Conservation (phyloP, 2,797 vertebrate species). For the Notolepis coatsorum region DNA sequence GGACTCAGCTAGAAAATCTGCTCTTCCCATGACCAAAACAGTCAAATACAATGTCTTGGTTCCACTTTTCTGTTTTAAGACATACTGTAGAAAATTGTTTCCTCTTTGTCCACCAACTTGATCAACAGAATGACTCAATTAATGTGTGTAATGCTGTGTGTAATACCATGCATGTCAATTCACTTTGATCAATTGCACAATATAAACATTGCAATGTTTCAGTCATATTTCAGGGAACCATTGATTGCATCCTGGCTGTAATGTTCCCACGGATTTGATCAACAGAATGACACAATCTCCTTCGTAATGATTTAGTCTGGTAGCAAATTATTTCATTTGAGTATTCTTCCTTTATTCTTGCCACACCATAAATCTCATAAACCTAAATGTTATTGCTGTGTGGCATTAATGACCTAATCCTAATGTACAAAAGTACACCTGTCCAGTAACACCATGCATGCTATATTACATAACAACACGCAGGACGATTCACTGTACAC, state of each 20-base stretch:
- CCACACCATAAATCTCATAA: too few relatives aligned
- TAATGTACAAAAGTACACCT: too few relatives aligned
- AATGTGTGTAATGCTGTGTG: background rate
- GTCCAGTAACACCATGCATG: too few relatives aligned
- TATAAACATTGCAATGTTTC: background rate
- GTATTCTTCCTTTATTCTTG: conserved; percentile 7
- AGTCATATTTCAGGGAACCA: conserved; percentile 31
- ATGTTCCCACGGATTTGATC: conserved; percentile 7
- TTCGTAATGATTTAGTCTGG: background rate
- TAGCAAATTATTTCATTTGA: background rate
- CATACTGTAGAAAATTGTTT: conserved; percentile 54
- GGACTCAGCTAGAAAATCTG: conserved; percentile 54
- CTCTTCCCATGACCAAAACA: conserved; percentile 34
- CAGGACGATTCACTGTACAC: too few relatives aligned
- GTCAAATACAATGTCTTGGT: conserved; percentile 29
- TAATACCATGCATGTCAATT: background rate
- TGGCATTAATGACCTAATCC: too few relatives aligned
- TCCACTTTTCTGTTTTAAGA: conserved; percentile 53
- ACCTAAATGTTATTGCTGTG: too few relatives aligned
- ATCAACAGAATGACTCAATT: background rate
- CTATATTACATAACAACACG: too few relatives aligned
- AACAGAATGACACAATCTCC: conserved; percentile 11
- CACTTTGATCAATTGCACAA: background rate
- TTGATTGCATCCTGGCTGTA: conserved; percentile 43
- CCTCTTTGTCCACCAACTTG: conserved; percentile 43